Base-by-base conservation (phyloP, 92 coral and sea anemone genomes). In the Epizoanthus rinbou region DNA sequence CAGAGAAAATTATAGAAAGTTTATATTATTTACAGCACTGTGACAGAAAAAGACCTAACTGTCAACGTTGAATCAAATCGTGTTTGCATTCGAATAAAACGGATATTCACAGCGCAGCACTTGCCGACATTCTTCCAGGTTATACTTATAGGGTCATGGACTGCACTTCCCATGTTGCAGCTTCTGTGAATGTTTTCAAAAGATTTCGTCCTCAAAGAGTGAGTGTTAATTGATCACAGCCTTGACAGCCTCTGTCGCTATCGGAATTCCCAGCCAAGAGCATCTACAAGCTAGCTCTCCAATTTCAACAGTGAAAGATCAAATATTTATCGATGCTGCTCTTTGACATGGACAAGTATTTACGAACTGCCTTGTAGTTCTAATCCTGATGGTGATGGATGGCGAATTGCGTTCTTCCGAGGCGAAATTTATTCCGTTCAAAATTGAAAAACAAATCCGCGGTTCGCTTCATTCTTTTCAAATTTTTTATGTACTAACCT, bases 231-330 rank as follows among this genome's bases (percentile, higher is more conserved):
- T 71, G 31, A 6, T 3, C 56, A 45, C 33, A 43, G 43, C 50
- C 18, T 37, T 28, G 76, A 45, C 57, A 71, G 17, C 31, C 14
- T 73, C 25, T 18, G 63, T n/a, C 63, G 56, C 22, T 59, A 35
- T 76, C 81, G 21, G 57, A 76, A 60, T 19, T 45, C 82, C 56
- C 64, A 76, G 57, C 82, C 69, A 76, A 76, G 69, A n/a, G 24
- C 57, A 41, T 60, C 31, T 24, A 8, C 47, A 78, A 78, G 45
- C 9, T 17, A 18, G 47, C 81, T 75, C 81, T 75, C 81, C 68
- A 58, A 16, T 57, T 75, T 75, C 37, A 60, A 78, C 71, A 60
- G 71, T 10, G 45, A 69, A 62, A 78, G 62, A 19, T 41, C 82
- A 78, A 78, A 62, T 78, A 78, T 78, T 62, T 60, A 78, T 31